phyloP scores from a whole-genome alignment of 2,888 invertebrate genomes.

The Stictocephala bisonia region DNA sequence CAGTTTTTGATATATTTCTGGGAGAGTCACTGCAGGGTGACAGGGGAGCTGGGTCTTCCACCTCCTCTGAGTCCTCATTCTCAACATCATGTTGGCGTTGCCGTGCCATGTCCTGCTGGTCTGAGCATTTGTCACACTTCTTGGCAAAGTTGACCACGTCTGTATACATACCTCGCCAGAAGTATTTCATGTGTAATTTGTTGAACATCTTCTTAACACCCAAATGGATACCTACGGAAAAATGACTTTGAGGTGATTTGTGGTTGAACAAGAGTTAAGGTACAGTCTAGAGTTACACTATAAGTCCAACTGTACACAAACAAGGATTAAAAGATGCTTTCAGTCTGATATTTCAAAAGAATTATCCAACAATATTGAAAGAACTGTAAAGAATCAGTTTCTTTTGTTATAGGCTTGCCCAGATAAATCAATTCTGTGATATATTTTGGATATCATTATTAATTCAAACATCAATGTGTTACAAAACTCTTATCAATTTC shows the following conservation, averaged over 20 bases:
- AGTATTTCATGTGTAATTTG: constrained; percentile 48
- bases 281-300: too few relatives aligned
- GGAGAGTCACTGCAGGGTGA: neutral
- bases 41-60: constrained; percentile 33
- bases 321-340: too few relatives aligned
- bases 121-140: constrained; percentile 52
- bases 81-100: neutral
- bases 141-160: constrained; percentile 54
- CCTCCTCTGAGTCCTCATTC: constrained; percentile 23
- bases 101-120: constrained; percentile 17
- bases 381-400: too few relatives aligned
- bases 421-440: too few relatives aligned
- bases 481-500: too few relatives aligned
- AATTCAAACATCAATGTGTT: too few relatives aligned
- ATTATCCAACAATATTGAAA: neutral
- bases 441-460: too few relatives aligned
- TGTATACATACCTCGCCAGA: constrained; percentile 55
- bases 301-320: too few relatives aligned
- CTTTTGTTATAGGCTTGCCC: too few relatives aligned
- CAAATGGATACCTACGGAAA: constrained; percentile 48
- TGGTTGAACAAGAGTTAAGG: too few relatives aligned
- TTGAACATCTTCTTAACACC: constrained; percentile 54
- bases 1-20: neutral
- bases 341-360: neutral
- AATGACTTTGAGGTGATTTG: too few relatives aligned